Base-by-base conservation (phyloP, 2,888 invertebrate species). In the Lissonota sp. region DNA sequence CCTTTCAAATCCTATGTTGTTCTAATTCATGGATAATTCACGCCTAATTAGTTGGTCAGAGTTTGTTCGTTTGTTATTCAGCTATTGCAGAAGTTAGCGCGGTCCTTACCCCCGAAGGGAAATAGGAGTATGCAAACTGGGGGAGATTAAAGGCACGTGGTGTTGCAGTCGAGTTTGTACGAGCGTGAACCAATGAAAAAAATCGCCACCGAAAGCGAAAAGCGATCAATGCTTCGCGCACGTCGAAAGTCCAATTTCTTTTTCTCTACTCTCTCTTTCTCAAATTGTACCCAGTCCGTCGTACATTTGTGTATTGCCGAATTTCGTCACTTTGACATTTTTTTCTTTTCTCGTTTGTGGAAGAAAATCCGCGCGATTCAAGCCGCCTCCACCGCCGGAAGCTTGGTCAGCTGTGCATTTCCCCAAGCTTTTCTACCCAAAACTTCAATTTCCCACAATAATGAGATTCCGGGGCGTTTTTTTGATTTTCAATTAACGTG, bases 131-230 rank as follows among this genome's bases (percentile, higher is more conserved):
- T 26, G 39, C 46, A 44, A 51, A 69, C 62, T 57, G 80, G 70
- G 70, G 37, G 12, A n/a, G 77, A 69, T 58, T 62, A 53, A 82
- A 83, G 82, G 82, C 82, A 83, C 82, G 82, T 83, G 82, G 80
- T 83, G 80, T 77, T 83, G 82, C 82, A 80, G 80, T 80, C 82
- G 80, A 73, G 80, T 77, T 76, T 83, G 64, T 77, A 80, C 69
- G 37, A 58, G 0, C 66, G 66, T 58, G 74, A 51, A 53, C 53
- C 49, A 73, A 53, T 51, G 53, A 69, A 77, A 69, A 69, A 70
- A 78, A 70, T 74, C 74, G 74, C 57, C 77, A 73, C 63, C 69
- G 73, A 62, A 72, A 67, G 67, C n/a, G 55, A 63, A 55, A 64
- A 67, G 66, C 81, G 81, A 81, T 81, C 81, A 78, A 81, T 81